Conservation (phyloP, 2,113 vertebrate genomes). For the Pardalotus punctatus region DNA sequence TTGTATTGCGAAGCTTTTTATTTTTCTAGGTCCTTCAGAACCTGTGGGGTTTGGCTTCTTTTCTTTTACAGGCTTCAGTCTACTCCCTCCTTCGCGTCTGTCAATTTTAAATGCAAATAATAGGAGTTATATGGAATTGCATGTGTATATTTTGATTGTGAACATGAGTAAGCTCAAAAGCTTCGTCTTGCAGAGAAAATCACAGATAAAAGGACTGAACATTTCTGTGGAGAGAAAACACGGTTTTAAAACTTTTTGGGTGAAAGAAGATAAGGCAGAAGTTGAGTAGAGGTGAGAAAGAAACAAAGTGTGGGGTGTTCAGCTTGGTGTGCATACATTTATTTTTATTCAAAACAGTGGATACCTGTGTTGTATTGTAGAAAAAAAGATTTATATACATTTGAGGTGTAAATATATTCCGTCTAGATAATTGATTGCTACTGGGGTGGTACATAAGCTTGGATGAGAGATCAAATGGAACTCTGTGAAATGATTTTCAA, state of each 20-base stretch:
- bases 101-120: not conserved
- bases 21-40: not conserved
- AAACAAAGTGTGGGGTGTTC: not conserved
- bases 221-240: not conserved
- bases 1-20: not conserved
- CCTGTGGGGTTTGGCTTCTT: not conserved
- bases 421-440: not conserved
- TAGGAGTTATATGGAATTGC: not conserved
- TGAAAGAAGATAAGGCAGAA: not conserved
- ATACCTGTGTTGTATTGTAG: not conserved
- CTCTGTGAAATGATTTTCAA: not conserved
- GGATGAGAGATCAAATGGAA: not conserved
- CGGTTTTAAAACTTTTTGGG: not conserved
- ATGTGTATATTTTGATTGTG: not conserved
- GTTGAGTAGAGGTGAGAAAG: not conserved
- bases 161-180: not conserved
- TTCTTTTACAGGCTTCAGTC: not conserved
- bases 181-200: not conserved
- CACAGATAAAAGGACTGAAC: not conserved
- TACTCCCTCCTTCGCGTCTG: not conserved
- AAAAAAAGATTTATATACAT: not conserved
- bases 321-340: not conserved
- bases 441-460: not conserved
- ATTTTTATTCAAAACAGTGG: not conserved
- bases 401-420: not conserved